phyloP scores from a whole-genome alignment of 2,113 vertebrate genomes.

The Sander lucioperca region DNA sequence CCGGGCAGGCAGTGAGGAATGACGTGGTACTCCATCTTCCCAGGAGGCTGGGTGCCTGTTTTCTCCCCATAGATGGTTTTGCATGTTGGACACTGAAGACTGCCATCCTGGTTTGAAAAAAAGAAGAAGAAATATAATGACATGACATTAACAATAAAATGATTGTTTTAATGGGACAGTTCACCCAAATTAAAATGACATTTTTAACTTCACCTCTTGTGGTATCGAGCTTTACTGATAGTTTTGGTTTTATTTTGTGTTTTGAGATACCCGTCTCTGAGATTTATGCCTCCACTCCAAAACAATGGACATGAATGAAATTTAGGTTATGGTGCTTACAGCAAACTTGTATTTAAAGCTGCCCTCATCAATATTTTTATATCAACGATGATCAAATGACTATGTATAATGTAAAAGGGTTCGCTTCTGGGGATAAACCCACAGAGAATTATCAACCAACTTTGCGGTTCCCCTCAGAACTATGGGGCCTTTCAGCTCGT shows the following conservation, averaged over 20 bases:
- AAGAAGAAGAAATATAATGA: neutral
- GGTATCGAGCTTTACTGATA: neutral
- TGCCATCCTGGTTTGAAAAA: conserved; percentile 88
- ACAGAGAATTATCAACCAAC: too few species aligned
- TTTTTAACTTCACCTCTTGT: neutral
- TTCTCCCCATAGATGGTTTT: conserved; percentile 98
- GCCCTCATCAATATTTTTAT: neutral
- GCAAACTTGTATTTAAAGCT: neutral
- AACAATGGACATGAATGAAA: neutral
- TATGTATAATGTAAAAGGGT: neutral
- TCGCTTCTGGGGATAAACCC: neutral
- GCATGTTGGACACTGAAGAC: conserved; percentile 96
- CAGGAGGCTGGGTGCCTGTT: conserved; percentile 94
- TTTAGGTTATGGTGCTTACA: neutral
- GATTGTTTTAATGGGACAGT: neutral
- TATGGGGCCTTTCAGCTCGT: neutral
- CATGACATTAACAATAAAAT: neutral
- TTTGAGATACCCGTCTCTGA: neutral
- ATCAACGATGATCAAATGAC: neutral
- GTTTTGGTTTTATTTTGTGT: neutral
- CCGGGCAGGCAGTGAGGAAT: conserved; percentile 96
- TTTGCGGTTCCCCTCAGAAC: neutral
- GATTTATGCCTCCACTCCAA: neutral
- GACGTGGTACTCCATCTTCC: conserved; percentile 98
- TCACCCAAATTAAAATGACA: neutral